Conservation (phyloP, 2,797 vertebrate species). For the Poliocrania exsul region DNA sequence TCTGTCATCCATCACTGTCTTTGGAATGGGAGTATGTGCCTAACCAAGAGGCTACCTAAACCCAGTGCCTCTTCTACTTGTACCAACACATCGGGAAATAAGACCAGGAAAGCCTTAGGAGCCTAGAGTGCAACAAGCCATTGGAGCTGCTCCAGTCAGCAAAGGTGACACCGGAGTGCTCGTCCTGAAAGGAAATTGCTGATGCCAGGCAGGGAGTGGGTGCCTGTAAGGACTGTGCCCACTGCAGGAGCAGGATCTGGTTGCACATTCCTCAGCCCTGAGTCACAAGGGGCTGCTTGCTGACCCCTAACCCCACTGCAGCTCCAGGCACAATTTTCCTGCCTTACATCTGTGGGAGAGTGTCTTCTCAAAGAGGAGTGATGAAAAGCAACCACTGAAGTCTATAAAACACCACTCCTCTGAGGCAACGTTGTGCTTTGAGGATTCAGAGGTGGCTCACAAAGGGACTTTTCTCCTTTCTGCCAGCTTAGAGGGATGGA, state of each 20-base stretch:
- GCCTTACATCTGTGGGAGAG: not conserved
- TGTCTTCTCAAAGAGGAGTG: not conserved
- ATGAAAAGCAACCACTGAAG: not conserved
- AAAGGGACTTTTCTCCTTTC: not conserved
- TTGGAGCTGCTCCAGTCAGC: not conserved
- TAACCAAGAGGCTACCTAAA: not conserved
- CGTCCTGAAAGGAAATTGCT: not conserved
- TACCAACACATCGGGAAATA: not conserved
- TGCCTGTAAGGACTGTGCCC: not conserved
- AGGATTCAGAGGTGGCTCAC: not conserved
- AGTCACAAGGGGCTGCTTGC: not conserved
- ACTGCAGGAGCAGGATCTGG: not conserved
- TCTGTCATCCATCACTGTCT: rapidly evolving
- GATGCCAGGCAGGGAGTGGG: rapidly evolving
- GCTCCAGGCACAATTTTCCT: not conserved
- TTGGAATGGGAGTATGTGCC: not conserved
- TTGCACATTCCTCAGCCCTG: conserved; percentile 27
- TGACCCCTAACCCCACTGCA: conserved; percentile 9
- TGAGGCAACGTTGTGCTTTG: not conserved
- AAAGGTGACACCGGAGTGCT: not conserved
- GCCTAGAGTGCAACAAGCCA: not conserved
- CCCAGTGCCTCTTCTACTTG: not conserved
- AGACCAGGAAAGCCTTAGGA: not conserved
- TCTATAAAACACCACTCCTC: not conserved
- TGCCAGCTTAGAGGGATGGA: not conserved